Evolutionary conservation across 2,888 invertebrate genomes (phyloP).

Genomic region (Chironomus tentans): DNA sequence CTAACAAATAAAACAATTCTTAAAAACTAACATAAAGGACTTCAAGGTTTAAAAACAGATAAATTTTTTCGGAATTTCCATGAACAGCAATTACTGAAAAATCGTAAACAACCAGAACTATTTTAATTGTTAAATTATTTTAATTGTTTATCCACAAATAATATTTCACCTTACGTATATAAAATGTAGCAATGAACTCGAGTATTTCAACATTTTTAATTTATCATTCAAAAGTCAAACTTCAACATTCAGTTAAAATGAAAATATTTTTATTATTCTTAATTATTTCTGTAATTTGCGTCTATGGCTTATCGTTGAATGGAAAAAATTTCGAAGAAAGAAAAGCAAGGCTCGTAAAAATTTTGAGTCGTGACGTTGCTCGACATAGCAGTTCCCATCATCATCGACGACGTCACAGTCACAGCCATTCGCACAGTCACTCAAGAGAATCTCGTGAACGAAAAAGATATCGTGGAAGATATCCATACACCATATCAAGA

Average conservation of each 20-base stretch:
- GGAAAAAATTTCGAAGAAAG: not conserved
- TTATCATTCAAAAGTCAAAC: not conserved
- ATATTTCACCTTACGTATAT: not conserved
- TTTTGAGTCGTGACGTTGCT: not conserved
- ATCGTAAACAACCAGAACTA: no score
- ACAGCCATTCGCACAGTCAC: not conserved
- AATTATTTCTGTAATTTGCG: not conserved
- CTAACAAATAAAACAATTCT: no score
- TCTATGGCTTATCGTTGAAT: not conserved
- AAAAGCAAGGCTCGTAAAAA: not conserved
- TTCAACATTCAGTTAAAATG: not conserved
- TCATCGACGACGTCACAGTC: not conserved
- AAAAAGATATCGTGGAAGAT: no score
- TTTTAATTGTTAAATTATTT: no score
- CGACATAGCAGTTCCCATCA: not conserved
- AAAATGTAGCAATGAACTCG: not conserved
- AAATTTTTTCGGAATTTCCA: no score
- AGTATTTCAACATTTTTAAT: not conserved
- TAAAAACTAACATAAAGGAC: no score
- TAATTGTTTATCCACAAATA: not conserved
- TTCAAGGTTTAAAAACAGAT: no score
- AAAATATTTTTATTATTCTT: not conserved
- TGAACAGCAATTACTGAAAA: no score
- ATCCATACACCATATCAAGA: no score
- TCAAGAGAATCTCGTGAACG: not conserved